Conservation (phyloP, 2,888 invertebrate species). For the Ectemnius lituratus region DNA sequence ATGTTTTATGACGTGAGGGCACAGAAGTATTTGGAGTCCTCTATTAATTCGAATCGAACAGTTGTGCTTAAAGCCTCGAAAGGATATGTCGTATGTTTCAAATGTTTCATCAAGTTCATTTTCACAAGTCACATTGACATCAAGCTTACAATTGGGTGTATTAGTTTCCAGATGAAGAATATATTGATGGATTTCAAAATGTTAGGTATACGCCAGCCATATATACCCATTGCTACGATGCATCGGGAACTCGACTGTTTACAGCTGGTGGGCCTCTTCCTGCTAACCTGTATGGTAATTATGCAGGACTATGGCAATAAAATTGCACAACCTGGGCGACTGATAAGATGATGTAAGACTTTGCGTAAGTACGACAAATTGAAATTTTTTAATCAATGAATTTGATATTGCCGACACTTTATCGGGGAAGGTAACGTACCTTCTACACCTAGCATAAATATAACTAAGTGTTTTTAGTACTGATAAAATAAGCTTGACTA, state of each 20-base stretch:
- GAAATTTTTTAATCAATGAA: conserved; percentile 42
- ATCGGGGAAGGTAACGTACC: conserved; percentile 29
- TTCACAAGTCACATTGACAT: neutral
- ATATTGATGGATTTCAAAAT: conserved; percentile 89
- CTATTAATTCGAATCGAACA: conserved; percentile 92
- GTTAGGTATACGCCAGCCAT: conserved; percentile 95
- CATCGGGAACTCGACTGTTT: conserved; percentile 93
- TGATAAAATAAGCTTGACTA: too few relatives aligned
- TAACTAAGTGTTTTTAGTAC: neutral
- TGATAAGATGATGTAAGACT: conserved; percentile 37
- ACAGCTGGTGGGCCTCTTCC: conserved; percentile 97
- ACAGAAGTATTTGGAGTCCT: conserved; percentile 93
- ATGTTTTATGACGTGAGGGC: conserved; percentile 96
- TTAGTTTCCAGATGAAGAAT: conserved; percentile 91
- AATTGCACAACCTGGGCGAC: conserved; percentile 31
- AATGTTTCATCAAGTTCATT: neutral
- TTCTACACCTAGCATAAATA: neutral
- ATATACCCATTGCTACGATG: conserved; percentile 97
- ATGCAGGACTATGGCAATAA: conserved; percentile 95
- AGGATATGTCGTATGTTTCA: conserved; percentile 88
- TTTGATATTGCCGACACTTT: conserved; percentile 36
- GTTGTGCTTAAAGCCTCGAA: conserved; percentile 92
- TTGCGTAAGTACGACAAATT: conserved; percentile 35
- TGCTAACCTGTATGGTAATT: conserved; percentile 94
- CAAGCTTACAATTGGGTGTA: conserved; percentile 22